Conservation (phyloP, 1,140 invertebrate genomes). For the Caenorhabditis briggsae region DNA sequence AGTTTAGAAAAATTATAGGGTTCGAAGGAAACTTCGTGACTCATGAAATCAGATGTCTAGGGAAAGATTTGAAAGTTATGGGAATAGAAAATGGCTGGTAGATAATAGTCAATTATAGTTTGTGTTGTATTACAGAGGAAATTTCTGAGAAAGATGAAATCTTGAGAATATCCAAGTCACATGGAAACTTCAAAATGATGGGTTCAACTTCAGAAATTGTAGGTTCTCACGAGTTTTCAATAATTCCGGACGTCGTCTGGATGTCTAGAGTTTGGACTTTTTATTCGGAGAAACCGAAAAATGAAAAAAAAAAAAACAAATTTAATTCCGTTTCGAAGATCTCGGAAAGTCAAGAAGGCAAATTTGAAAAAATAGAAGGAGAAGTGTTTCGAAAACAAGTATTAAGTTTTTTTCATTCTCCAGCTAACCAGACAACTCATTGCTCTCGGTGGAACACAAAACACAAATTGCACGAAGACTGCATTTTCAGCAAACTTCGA, state of each 20-base stretch:
- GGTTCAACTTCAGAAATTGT: neutral
- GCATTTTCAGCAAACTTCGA: neutral
- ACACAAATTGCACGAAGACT: neutral
- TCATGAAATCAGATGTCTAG: no score
- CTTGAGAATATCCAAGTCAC: neutral
- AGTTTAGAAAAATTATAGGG: no score
- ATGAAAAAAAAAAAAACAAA: neutral
- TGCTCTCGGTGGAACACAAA: neutral
- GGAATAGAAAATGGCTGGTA: no score
- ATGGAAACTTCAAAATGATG: neutral
- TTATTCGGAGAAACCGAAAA: neutral
- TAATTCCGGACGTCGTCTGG: neutral
- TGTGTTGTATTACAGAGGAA: no score
- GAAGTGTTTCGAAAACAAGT: neutral
- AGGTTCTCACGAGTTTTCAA: conserved; percentile 31
- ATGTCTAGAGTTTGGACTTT: neutral
- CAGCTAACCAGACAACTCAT: neutral
- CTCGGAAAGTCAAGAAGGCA: neutral
- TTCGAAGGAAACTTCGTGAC: no score
- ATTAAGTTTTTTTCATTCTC: neutral
- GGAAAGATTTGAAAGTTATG: no score
- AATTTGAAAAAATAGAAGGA: neutral
- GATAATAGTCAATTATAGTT: no score
- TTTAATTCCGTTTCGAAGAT: neutral
- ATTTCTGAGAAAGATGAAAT: neutral